phyloP scores from a whole-genome alignment of 2,888 invertebrate species.

The Noctua janthe region DNA sequence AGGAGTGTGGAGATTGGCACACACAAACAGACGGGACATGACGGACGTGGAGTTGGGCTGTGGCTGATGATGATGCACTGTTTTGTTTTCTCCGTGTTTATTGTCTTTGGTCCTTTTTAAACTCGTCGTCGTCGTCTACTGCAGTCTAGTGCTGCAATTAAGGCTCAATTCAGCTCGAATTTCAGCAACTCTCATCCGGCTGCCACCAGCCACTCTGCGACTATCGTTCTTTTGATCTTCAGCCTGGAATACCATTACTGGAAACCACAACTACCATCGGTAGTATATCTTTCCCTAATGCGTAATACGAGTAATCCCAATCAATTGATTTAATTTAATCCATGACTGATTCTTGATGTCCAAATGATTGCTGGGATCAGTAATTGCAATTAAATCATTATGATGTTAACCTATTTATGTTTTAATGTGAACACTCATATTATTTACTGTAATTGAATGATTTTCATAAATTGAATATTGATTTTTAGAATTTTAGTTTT shows the following conservation, averaged over 20 bases:
- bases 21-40: not conserved
- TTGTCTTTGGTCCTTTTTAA: not conserved
- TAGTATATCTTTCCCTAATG: not conserved
- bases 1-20: not conserved
- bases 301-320: not conserved
- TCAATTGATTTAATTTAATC: constrained; percentile 14
- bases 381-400: constrained; percentile 40
- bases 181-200: not conserved
- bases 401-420: constrained; percentile 25
- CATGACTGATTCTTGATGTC: constrained; percentile 25
- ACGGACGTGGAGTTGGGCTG: not conserved
- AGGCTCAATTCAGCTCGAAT: not conserved
- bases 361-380: constrained; percentile 20
- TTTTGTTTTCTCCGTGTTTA: not conserved
- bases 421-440: not conserved
- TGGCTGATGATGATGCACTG: not conserved
- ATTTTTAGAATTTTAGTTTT: too few relatives aligned
- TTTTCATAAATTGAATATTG: too few relatives aligned
- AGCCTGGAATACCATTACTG: not conserved
- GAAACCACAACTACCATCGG: not conserved
- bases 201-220: not conserved
- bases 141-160: not conserved
- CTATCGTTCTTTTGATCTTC: not conserved
- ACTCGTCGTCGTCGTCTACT: not conserved
- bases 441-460: not conserved